phyloP scores from a whole-genome alignment of 2,113 vertebrate genomes.

The Tapirus terrestris region DNA sequence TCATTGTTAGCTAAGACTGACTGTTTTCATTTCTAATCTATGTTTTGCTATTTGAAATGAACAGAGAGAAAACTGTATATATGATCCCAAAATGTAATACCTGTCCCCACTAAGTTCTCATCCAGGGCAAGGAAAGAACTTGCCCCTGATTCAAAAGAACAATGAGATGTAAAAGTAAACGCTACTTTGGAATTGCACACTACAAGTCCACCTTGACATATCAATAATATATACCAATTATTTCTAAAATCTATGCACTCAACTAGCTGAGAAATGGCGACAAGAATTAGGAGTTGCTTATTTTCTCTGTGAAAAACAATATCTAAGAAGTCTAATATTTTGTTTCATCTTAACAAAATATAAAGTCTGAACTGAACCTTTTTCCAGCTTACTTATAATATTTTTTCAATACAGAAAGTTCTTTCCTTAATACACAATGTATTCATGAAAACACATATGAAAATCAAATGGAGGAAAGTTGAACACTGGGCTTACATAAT shows the following conservation, averaged over 20 bases:
- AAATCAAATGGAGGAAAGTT: background rate
- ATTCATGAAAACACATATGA: background rate
- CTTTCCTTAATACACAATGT: background rate
- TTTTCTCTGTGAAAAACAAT: background rate
- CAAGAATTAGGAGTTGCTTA: background rate
- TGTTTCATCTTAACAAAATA: background rate
- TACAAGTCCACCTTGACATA: background rate
- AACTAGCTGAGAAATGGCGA: background rate
- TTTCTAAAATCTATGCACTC: background rate
- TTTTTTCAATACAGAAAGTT: background rate
- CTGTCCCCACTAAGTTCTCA: background rate
- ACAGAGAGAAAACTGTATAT: background rate
- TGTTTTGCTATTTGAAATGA: conserved; percentile 10
- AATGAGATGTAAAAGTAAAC: background rate
- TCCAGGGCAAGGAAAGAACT: background rate
- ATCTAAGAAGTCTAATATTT: background rate
- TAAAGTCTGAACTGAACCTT: background rate
- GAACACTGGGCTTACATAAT: background rate
- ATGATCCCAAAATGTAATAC: background rate
- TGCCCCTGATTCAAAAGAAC: background rate
- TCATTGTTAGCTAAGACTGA: background rate
- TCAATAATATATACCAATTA: background rate
- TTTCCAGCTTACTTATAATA: background rate
- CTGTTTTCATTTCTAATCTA: background rate
- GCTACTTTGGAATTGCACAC: background rate